Conservation (phyloP, 2,113 vertebrate genomes). For the Numenius arquata region DNA sequence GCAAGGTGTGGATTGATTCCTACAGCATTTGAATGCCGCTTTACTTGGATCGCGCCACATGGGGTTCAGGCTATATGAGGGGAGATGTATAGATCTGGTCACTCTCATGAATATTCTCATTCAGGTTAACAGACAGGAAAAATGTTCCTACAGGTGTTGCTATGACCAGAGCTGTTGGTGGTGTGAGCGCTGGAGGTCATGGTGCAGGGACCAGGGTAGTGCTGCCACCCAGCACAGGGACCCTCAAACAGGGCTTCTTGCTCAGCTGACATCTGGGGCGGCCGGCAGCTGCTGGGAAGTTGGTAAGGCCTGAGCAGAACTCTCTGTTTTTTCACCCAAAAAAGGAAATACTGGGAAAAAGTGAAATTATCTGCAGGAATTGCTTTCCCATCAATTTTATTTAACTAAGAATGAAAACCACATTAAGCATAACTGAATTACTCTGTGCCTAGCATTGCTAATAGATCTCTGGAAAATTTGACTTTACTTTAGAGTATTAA, state of each 20-base stretch:
- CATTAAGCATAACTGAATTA: background rate
- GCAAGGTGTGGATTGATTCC: background rate
- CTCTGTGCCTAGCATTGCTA: background rate
- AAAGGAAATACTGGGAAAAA: background rate
- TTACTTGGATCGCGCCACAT: rapidly evolving
- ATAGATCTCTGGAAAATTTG: background rate
- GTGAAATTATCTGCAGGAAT: background rate
- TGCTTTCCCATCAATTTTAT: background rate
- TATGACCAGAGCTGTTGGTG: background rate
- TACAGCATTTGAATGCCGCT: background rate
- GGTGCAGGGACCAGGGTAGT: background rate
- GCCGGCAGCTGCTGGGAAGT: background rate
- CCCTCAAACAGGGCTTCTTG: background rate
- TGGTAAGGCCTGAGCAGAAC: background rate
- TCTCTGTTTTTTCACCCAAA: background rate
- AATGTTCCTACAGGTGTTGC: no score
- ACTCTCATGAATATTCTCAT: background rate
- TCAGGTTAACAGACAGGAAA: background rate
- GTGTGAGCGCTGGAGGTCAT: rapidly evolving
- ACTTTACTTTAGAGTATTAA: background rate
- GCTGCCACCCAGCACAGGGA: background rate
- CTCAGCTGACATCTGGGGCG: rapidly evolving
- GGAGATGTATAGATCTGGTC: rapidly evolving
- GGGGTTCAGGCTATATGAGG: background rate
- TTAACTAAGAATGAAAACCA: background rate